Evolutionary conservation across 2,113 vertebrate species (phyloP).

Genomic region (Cygnus atratus): DNA sequence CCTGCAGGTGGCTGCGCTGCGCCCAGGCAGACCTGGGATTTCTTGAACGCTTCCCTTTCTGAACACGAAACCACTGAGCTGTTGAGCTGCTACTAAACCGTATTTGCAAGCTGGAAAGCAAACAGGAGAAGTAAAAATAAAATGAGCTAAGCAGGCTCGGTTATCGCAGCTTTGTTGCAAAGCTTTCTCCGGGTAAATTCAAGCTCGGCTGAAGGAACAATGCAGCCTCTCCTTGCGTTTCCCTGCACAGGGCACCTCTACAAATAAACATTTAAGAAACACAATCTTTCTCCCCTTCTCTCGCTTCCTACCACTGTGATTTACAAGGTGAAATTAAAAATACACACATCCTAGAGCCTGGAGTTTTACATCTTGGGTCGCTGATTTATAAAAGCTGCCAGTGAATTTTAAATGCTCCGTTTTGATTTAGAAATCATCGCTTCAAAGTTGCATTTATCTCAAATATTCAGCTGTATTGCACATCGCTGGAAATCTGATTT

Average conservation of each 20-base stretch:
- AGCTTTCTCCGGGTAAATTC: not conserved
- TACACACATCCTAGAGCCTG: not conserved
- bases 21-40: not conserved
- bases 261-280: not conserved
- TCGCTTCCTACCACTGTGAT: not conserved
- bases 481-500: conserved; percentile 17
- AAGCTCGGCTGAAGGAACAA: not conserved
- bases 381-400: conserved; percentile 6
- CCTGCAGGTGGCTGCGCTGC: not conserved
- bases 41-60: not conserved
- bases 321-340: conserved; percentile 32
- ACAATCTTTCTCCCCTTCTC: not conserved
- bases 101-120: not conserved
- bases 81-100: not conserved
- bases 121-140: not conserved
- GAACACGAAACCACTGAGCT: not conserved
- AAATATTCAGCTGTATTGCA: not conserved
- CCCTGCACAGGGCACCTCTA: not conserved
- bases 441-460: not conserved
- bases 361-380: not conserved
- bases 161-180: not conserved
- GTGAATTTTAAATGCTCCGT: not conserved
- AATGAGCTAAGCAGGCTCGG: not conserved
- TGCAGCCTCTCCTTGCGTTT: not conserved
- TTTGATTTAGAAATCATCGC: conserved; percentile 22